These are phyloP conservation scores for Chaetorhynchus papuensis DNA, from an alignment of 2,113 vertebrate species.

Conservation along the genomic window DNA sequence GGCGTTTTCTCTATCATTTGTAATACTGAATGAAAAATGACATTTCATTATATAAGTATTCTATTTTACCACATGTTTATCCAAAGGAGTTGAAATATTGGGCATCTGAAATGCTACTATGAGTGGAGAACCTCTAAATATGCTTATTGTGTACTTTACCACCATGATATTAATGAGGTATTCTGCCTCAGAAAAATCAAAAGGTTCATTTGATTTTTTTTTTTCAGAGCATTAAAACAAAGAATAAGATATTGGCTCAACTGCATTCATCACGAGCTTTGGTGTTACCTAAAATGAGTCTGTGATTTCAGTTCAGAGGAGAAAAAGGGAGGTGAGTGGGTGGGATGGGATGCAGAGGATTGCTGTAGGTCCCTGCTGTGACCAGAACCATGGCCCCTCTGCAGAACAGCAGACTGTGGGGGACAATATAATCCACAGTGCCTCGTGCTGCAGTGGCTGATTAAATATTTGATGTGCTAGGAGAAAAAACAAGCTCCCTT, in stretches of 20 bases:
- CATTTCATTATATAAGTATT: neutral
- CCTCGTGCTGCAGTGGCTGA: neutral
- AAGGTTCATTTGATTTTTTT: neutral
- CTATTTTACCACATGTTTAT: conserved; percentile 11
- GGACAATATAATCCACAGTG: neutral
- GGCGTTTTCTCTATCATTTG: neutral
- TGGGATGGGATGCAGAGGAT: neutral
- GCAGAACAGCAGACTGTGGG: neutral
- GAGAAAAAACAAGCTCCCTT: neutral
- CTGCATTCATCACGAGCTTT: neutral
- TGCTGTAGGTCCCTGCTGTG: neutral
- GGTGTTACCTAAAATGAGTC: neutral
- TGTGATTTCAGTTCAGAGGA: neutral
- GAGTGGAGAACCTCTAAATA: conserved; percentile 19
- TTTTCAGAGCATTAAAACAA: neutral
- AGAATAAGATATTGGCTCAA: neutral
- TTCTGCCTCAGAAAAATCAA: neutral
- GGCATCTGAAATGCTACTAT: neutral
- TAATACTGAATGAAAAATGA: neutral
- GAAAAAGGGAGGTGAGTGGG: neutral
- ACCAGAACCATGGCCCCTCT: neutral
- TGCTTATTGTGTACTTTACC: neutral
- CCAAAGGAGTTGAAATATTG: conserved; percentile 23
- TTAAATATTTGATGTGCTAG: neutral
- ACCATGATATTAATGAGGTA: conserved; percentile 1